Conservation (phyloP, 2,797 vertebrate species). For the Fratercula arctica region DNA sequence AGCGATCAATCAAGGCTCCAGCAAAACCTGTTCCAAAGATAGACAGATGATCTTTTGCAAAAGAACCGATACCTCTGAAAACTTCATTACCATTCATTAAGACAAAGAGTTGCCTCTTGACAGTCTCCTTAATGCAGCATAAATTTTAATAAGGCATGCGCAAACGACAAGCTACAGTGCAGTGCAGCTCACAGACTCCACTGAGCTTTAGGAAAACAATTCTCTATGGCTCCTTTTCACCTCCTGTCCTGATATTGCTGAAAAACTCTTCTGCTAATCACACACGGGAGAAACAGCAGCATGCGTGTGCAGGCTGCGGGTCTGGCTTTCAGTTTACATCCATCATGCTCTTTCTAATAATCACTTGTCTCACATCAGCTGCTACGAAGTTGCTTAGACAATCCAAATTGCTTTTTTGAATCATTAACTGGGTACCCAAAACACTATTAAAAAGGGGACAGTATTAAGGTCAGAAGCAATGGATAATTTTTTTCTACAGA, state of each 20-base stretch:
- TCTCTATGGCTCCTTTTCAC: not conserved
- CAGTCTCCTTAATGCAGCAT: not conserved
- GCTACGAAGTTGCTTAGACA: not conserved
- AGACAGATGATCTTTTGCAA: not conserved
- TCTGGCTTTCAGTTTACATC: not conserved
- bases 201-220: not conserved
- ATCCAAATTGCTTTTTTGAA: not conserved
- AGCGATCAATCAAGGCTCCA: slow-evolving; percentile 15
- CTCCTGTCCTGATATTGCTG: not conserved
- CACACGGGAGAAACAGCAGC: not conserved
- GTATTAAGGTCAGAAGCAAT: not conserved
- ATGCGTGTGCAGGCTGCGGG: fast-evolving
- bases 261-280: not conserved
- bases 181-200: not conserved
- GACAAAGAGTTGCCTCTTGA: not conserved
- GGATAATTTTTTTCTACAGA: not conserved
- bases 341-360: not conserved
- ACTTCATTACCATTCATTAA: not conserved
- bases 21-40: not conserved
- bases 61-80: not conserved
- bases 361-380: not conserved
- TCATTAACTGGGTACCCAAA: not conserved
- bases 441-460: not conserved
- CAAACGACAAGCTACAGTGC: not conserved
- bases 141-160: not conserved